Base-by-base conservation (phyloP, 2,888 invertebrate species). In the Yponomeuta malinellus region DNA sequence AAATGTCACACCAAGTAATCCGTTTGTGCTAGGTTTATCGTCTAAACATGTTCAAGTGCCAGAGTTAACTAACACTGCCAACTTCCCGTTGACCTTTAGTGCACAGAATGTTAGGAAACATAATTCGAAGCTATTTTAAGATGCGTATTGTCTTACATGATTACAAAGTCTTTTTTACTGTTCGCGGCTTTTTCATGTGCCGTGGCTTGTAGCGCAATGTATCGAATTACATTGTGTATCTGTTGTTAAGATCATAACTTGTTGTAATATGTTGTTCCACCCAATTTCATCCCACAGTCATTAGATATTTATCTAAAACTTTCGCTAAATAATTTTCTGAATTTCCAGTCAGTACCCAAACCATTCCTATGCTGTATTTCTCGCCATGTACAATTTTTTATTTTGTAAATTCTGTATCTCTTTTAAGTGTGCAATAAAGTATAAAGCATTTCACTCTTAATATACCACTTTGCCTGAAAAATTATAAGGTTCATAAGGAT, bases 91-190 rank as follows among this genome's bases (percentile, higher is more conserved):
- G 52, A 59, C 52, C 52, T 59, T 59, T 59, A 59, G 52, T 15
- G 52, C 52, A 59, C 15, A 15, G 15, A 59, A 12, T 59, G 52
- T 59, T 59, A 59, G 52, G 52, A 15, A 15, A 59, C 52, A 59
- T 59, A 59, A 59, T 59, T 59, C 52, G 12, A 23, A 65, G 29
- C 33, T 37, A 67, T 67, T 67, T 67, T 15, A 37, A 33, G 67
- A 67, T 67, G 67, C 15, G 67, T 67, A 67, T 67, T 67, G 67
- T 67, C 43, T 67, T 67, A 67, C 67, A 67, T 31, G 10, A 29
- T 65, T 65, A 65, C 65, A 65, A 65, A 65, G 65, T 65, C 65
- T 33, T 33, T 33, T 65, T 64, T 64, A 64, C 10, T 65, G 33
- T 29, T 65, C 31, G 65, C 29, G 29, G 31, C 29, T 29, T 65